Base-by-base conservation (phyloP, 2,888 invertebrate genomes). In the Phengaris arion region DNA sequence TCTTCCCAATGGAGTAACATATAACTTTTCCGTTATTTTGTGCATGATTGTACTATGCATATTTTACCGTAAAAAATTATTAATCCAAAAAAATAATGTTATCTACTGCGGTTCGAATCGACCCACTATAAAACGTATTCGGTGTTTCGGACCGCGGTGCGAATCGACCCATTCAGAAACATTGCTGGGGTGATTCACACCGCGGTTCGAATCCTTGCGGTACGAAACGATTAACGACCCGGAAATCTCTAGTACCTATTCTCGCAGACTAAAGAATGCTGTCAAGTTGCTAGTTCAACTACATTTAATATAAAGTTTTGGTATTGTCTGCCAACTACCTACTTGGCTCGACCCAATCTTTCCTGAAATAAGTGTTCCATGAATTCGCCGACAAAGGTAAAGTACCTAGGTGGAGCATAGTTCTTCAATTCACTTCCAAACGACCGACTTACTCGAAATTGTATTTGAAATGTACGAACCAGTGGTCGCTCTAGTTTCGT, bases 291-390 rank as follows among this genome's bases (percentile, higher is more conserved):
- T 52, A 72, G 69, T 70, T 57, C 51, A 48, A 75, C 45, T 75
- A 48, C 48, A 46, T 70, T 69, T 69, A 55, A 70, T 55, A 75
- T 55, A 64, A 70, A 75, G 10, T 70, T 69, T 70, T 13, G 55
- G 55, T 48, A 75, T 75, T 75, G 69, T 69, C 57, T 75, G 70
- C 75, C 59, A 48, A 51, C 59, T 74, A 74, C 74, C 59, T 70
- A 75, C 70, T 75, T 75, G 75, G 75, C 75, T 70, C 75, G 48
- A 55, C 15, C 46, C 75, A 54, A 75, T 75, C 75, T 75, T 22
- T 55, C 69, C 48, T 54, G 57, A 75, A 22, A 70, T 70, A 75
- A 75, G 55, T 69, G 54, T 69, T 54, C 55, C 54, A 68, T 75
- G 55, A 55, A 69, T 69, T 55, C 15, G 75, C 68, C 48, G 55